Evolutionary conservation across 2,113 vertebrate genomes (phyloP).

Genomic region (Periophthalmodon schlosseri): DNA sequence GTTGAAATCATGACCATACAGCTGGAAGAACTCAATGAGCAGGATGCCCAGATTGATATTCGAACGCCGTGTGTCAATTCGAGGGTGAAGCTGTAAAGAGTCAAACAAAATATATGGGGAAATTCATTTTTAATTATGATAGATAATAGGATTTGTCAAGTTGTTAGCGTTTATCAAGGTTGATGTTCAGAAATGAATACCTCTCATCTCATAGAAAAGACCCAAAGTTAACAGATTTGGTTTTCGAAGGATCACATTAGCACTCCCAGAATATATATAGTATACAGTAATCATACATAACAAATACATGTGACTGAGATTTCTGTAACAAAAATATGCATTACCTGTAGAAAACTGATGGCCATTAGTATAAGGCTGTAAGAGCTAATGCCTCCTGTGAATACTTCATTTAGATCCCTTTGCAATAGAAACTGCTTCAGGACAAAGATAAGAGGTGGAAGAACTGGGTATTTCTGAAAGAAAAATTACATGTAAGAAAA

Average conservation of each 20-base stretch:
- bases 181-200: too few relatives aligned
- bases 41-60: slow-evolving; percentile 96
- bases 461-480: slow-evolving; percentile 78
- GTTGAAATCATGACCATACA: slow-evolving; percentile 96
- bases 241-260: too few relatives aligned
- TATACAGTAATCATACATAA: too few relatives aligned
- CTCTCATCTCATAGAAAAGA: too few relatives aligned
- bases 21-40: slow-evolving; percentile 98
- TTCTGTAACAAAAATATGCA: not conserved
- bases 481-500: not conserved
- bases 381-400: slow-evolving; percentile 83
- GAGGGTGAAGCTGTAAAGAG: slow-evolving; percentile 86
- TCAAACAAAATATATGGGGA: not conserved
- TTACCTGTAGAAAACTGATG: slow-evolving; percentile 83
- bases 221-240: too few relatives aligned
- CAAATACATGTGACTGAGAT: too few relatives aligned
- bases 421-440: slow-evolving; percentile 84
- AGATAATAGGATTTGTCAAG: too few relatives aligned
- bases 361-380: slow-evolving; percentile 84
- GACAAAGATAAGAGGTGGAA: slow-evolving; percentile 82
- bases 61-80: slow-evolving; percentile 89
- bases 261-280: too few relatives aligned
- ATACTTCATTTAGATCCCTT: slow-evolving; percentile 82
- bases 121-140: not conserved
- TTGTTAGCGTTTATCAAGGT: too few relatives aligned